These are phyloP conservation scores for Synanthedon andrenaeformis DNA, from an alignment of 2,888 invertebrate species.

Conservation along the genomic window DNA sequence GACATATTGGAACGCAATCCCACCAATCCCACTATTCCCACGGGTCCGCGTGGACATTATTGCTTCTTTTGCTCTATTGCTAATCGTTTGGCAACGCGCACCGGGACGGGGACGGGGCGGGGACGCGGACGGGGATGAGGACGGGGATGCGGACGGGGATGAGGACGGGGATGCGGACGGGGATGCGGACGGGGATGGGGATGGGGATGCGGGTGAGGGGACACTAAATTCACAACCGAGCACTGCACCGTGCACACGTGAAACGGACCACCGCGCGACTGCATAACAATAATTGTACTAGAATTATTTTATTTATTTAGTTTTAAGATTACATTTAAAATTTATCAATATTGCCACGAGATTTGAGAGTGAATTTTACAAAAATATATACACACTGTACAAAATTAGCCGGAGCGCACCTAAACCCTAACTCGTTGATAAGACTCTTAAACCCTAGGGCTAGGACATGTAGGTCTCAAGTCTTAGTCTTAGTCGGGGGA, in stretches of 20 bases:
- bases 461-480: background rate
- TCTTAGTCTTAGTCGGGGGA: background rate
- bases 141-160: slow-evolving; percentile 8
- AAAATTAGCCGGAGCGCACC: slow-evolving; percentile 44
- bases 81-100: slow-evolving; percentile 46
- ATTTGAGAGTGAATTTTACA: slow-evolving; percentile 59
- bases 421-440: slow-evolving; percentile 64
- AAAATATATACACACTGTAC: slow-evolving; percentile 67
- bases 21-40: too few species aligned
- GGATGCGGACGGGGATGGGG: slow-evolving; percentile 8
- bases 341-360: slow-evolving; percentile 64
- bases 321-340: slow-evolving; percentile 53
- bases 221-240: slow-evolving; percentile 57
- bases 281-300: slow-evolving; percentile 55
- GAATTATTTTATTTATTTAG: slow-evolving; percentile 15
- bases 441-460: slow-evolving; percentile 35
- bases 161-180: slow-evolving; percentile 6
- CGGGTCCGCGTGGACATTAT: background rate
- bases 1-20: too few species aligned
- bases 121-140: slow-evolving; percentile 4
- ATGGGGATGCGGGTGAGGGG: slow-evolving; percentile 20
- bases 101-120: slow-evolving; percentile 11
- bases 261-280: slow-evolving; percentile 6
- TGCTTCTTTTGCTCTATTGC: slow-evolving; percentile 16
- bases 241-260: slow-evolving; percentile 21